phyloP scores from a whole-genome alignment of 2,113 vertebrate genomes.

The Leucopternis melanops region DNA sequence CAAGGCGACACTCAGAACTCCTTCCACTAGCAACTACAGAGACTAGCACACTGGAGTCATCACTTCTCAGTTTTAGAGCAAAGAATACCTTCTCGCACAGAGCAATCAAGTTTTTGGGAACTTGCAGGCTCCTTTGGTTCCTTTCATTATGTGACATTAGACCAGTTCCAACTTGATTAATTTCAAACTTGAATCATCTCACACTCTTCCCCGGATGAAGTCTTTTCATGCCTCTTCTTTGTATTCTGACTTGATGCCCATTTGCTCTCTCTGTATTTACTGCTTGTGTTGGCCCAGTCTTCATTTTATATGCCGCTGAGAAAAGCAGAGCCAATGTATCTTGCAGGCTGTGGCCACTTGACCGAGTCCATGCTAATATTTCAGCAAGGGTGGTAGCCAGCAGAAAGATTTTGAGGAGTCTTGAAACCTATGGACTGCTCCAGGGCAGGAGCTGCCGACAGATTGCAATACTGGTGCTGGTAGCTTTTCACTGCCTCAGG shows the following conservation, averaged over 20 bases:
- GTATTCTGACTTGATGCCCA: not conserved
- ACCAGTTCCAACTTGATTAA: not conserved
- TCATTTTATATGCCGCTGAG: not conserved
- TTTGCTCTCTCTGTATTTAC: not conserved
- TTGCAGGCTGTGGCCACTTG: not conserved
- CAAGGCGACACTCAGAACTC: not conserved
- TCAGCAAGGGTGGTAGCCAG: not conserved
- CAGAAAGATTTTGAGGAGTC: not conserved
- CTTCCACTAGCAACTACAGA: not conserved
- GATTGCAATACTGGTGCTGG: not conserved
- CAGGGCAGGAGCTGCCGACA: not conserved
- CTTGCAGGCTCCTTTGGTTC: not conserved
- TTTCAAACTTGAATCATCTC: not conserved
- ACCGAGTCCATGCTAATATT: not conserved
- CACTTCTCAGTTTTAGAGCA: not conserved
- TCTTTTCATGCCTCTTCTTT: not conserved
- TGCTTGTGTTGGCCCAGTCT: not conserved
- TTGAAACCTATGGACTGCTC: not conserved
- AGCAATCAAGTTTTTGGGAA: not conserved
- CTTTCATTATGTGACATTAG: not conserved
- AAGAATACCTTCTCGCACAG: not conserved
- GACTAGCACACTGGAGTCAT: not conserved
- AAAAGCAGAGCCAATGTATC: not conserved
- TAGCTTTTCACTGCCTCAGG: not conserved
- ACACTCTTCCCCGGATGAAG: not conserved